Evolutionary conservation across 2,797 vertebrate species (phyloP).

Genomic region (Acanthornis magna): DNA sequence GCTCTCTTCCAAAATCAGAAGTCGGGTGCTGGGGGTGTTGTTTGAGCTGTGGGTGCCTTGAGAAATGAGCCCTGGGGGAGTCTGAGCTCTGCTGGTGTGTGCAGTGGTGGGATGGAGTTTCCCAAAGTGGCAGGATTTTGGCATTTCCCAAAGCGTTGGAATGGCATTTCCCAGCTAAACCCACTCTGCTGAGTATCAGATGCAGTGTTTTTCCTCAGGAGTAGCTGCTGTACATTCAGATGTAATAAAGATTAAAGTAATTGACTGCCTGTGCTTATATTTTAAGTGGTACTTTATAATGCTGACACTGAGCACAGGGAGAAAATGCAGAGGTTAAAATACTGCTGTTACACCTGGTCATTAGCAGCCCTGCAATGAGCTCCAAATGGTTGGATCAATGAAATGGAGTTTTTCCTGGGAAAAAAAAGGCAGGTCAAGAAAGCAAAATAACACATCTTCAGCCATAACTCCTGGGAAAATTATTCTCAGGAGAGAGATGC

Average conservation of each 20-base stretch:
- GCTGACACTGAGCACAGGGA: background rate
- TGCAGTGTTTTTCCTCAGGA: background rate
- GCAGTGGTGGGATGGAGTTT: background rate
- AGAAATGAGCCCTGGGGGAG: background rate
- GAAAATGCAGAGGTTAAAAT: constrained; percentile 28
- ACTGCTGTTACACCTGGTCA: background rate
- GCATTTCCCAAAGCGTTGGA: accelerated
- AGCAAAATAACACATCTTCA: background rate
- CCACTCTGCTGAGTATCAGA: background rate
- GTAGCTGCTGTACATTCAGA: background rate
- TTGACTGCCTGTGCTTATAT: background rate
- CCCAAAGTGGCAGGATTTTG: background rate
- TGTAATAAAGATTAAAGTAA: constrained; percentile 35
- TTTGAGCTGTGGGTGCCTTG: background rate
- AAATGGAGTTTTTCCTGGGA: background rate
- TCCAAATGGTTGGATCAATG: background rate
- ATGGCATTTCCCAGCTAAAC: background rate
- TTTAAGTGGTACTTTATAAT: constrained; percentile 40
- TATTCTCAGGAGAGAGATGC: background rate
- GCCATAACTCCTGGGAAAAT: background rate
- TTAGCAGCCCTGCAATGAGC: constrained; percentile 2
- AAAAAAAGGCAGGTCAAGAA: background rate
- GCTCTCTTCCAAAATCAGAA: background rate
- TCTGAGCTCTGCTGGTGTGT: background rate
- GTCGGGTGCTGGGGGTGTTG: background rate